Evolutionary conservation across 2,113 vertebrate species (phyloP), one percentile per base, ranked within the genome.

Genomic region (Scolopax mira): DNA sequence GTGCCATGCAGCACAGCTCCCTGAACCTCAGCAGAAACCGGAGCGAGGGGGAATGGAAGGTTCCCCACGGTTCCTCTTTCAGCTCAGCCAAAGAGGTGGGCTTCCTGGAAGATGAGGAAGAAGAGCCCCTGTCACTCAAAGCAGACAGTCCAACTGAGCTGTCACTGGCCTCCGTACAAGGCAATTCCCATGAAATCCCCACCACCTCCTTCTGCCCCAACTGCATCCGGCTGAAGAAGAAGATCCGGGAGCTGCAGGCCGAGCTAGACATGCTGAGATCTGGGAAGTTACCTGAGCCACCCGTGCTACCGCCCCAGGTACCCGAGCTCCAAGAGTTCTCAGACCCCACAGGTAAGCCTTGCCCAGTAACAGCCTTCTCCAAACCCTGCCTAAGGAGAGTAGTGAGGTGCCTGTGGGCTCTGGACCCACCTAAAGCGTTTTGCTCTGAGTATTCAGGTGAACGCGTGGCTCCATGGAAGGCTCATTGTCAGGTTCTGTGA

Each of bases 141-240:
- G 97, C 98, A 39, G 98, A 99, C 90, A 98, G 99, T 77, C 98
- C 98, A 0, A 98, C 98, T 0, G 98, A 99, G 90, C 97, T 98
- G 65, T 97, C 97, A 2, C 91, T 98, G 33, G 94, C 96, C 7
- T 97, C 96, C 11, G 75, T 74, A 2, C 97, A 97, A 71, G 97
- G 96, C 67, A 98, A 98, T 67, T 94, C 97, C 21, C 97, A 98
- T 1, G 97, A 98, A 96, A 98, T 98, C 13, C 98, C 99, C 69
- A 99, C 99, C 91, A 99, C 99, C 35, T 99, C 99, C 51, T 99
- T 99, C 94, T 99, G 99, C 91, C 99, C 99, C 66, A 99, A 99
- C 96, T 99, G 99, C 95, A 98, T 99, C 61, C 98, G 98, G 54
- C 97, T 99, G 49, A 99, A 99, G 97, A 99, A 97, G 97, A 99